A percentile compares a stretch with the other conserved stretches of the same genome.
These are phyloP conservation scores for Hypotaenidia okinawae DNA, from an alignment of 2,797 vertebrate genomes.

Conservation along the genomic window DNA sequence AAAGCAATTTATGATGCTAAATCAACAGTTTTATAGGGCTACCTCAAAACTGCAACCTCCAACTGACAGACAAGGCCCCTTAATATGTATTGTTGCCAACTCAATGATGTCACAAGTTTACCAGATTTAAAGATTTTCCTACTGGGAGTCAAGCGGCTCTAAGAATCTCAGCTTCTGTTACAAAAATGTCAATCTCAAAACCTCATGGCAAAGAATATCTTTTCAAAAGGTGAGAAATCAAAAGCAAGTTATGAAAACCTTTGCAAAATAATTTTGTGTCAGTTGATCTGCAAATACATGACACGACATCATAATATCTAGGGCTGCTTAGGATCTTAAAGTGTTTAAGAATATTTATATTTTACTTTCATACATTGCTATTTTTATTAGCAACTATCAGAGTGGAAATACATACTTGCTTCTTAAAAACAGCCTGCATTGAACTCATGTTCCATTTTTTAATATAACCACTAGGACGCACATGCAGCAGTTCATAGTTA, in stretches of 20 bases:
- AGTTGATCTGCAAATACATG: background rate
- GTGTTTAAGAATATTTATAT: background rate
- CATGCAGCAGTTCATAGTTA: background rate
- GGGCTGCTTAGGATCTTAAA: background rate
- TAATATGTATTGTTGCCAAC: rapidly evolving
- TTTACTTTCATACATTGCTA: background rate
- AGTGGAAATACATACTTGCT: background rate
- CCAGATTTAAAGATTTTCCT: background rate
- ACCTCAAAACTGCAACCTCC: background rate
- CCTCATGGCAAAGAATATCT: background rate
- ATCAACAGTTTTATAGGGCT: background rate
- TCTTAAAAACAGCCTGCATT: background rate
- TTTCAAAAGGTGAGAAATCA: background rate
- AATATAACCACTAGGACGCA: background rate
- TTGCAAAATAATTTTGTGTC: background rate
- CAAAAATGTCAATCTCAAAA: background rate
- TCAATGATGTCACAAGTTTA: background rate
- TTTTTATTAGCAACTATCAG: background rate
- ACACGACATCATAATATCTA: background rate
- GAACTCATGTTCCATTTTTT: background rate
- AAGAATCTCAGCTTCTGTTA: background rate
- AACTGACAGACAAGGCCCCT: background rate
- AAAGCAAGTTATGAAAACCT: background rate
- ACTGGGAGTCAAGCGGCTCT: background rate
- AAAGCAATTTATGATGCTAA: background rate